Base-by-base conservation (phyloP, 2,888 invertebrate genomes). In the Eustalomyia histrio region DNA sequence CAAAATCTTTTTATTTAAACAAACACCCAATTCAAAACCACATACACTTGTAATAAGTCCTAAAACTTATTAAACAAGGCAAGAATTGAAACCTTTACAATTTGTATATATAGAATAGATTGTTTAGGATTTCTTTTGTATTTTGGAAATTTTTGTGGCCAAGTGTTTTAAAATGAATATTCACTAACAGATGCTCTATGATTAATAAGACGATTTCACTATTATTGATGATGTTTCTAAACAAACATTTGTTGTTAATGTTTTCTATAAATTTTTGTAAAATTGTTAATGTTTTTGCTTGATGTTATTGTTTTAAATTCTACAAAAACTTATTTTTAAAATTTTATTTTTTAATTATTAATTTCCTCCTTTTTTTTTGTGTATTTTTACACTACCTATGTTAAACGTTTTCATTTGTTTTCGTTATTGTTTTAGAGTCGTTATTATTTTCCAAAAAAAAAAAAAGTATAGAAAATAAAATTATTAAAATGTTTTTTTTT, bases 31-130 rank as follows among this genome's bases (percentile, higher is more conserved):
- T 47, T 35, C 12, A 39, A 73, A 57, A 12, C 12, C 39, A 39
- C 39, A 12, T 39, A 12, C 39, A 39, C 39, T 39, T 39, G n/a
- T 8, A 14, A 39, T 39, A 29, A 29, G 39, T 39, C 39, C 39
- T 39, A 47, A 5, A 47, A 47, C 43, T 47, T 24, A 39, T 43
- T 67, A 33, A n/a, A 33, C 47, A 57, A 17, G 29, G 29, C 1
- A 6, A 14, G 2, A 10, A 10, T 16, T 47, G 55, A 60, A 58
- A 53, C 61, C 55, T 72, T 61, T 71, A 74, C 81, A 81, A 71
- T 78, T 78, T 81, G 81, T 81, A 78, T 81, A 81, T 81, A 81
- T 81, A 81, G 81, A 81, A 81, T 81, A 78, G 78, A 78, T 81
- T 81, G 81, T 81, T 78, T 75, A 63, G 76, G 64, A n/a, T 47